phyloP scores from a whole-genome alignment of 2,888 invertebrate species.

The Drosophila tanythrix region DNA sequence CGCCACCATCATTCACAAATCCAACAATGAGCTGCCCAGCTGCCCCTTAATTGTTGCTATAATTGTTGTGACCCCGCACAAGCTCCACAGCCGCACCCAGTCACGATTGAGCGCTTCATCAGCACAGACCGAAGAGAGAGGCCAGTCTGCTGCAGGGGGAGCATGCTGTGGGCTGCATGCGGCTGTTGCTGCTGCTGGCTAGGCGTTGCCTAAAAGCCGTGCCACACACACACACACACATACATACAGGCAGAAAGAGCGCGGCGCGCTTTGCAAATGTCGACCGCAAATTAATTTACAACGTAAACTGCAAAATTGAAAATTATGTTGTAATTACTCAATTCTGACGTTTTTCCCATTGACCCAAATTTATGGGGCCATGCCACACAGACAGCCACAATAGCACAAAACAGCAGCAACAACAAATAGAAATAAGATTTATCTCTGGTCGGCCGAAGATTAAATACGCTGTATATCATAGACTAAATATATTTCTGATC shows the following conservation, averaged over 20 bases:
- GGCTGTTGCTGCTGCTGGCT: background rate
- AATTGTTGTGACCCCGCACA: slow-evolving; percentile 60
- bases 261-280: slow-evolving; percentile 61
- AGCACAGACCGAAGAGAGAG: slow-evolving; percentile 34
- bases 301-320: slow-evolving; percentile 80
- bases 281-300: slow-evolving; percentile 80
- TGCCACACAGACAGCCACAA: slow-evolving; percentile 34
- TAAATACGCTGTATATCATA: slow-evolving; percentile 23
- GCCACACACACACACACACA: slow-evolving; percentile 23
- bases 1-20: slow-evolving; percentile 21
- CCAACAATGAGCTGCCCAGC: slow-evolving; percentile 56
- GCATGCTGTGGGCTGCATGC: background rate
- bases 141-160: slow-evolving; percentile 14
- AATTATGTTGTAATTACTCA: slow-evolving; percentile 81
- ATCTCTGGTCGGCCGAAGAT: slow-evolving; percentile 25
- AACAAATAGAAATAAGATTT: slow-evolving; percentile 9
- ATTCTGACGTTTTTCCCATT: slow-evolving; percentile 80
- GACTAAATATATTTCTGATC: background rate
- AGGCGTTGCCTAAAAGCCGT: slow-evolving; percentile 24
- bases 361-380: slow-evolving; percentile 78
- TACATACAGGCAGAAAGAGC: slow-evolving; percentile 22
- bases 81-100: slow-evolving; percentile 40
- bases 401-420: slow-evolving; percentile 9
- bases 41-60: slow-evolving; percentile 76
- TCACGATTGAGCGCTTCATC: slow-evolving; percentile 60